Evolutionary conservation across 2,113 vertebrate genomes (phyloP), one percentile per base, ranked within the genome.

Genomic region (Phocoena sinus): DNA sequence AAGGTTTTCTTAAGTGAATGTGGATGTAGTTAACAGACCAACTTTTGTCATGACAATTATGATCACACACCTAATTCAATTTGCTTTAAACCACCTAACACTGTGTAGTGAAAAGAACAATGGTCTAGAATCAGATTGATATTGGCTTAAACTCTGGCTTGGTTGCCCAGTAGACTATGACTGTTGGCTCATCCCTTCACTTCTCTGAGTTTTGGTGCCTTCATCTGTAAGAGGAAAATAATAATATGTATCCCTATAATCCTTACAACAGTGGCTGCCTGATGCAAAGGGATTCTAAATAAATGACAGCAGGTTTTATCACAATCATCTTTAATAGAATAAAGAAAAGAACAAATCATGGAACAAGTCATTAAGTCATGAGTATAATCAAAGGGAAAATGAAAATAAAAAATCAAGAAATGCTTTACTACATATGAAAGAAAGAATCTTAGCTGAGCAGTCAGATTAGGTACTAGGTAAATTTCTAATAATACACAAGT

Each of bases 31-130:
- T 76, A 90, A 79, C 38, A 92, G 25, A 62, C 26, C 31, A 83
- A 47, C 56, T 86, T 92, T 93, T 70, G n/a, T 94, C 73, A 63
- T 90, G 68, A 83, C 81, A 81, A 90, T 62, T 80, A 44, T 81
- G 70, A 41, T 85, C 44, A 26, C n/a, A 44, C 6, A 33, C 20
- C 56, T 58, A 58, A 58, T 58, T 58, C 56, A 58, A 21, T 58
- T 58, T 58, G 56, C 56, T 94, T 85, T 65, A 90, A 95, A 89
- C 14, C 17, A 77, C 65, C 82, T 74, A 86, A 94, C 33, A 50
- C 21, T 65, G 18, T 44, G 14, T 36, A 58, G 6, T 81, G 23
- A 76, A 77, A 89, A 90, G 36, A 89, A 92, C 3, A 15, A 6
- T 94, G 36, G 7, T 71, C 68, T 87, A 79, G 20, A 87, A 82